A percentile compares a stretch with the other conserved stretches of the same genome.
phyloP scores from a whole-genome alignment of 1,140 invertebrate species.

The Agrypnia vestita region DNA sequence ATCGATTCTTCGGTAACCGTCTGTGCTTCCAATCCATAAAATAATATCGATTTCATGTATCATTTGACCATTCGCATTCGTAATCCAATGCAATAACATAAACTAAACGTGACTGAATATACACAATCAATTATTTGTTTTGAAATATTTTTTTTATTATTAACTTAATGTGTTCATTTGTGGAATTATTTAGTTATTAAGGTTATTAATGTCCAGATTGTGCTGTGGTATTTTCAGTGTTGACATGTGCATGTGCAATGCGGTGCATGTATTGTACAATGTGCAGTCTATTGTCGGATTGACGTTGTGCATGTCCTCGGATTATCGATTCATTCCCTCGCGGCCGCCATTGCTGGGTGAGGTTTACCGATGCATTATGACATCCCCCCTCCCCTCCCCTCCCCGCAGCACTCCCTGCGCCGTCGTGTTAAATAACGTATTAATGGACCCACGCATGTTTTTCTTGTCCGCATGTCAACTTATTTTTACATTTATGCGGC shows the following conservation, averaged over 20 bases:
- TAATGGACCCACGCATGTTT: slow-evolving; percentile 26
- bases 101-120: too few relatives aligned
- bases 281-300: slow-evolving; percentile 12
- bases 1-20: too few relatives aligned
- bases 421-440: slow-evolving; percentile 9
- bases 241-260: neutral
- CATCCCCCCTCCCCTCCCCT: neutral
- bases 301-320: slow-evolving; percentile 13
- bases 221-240: neutral
- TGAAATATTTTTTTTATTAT: too few relatives aligned
- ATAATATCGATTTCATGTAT: too few relatives aligned
- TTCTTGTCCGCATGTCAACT: slow-evolving; percentile 1
- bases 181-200: too few relatives aligned
- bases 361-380: slow-evolving; percentile 22
- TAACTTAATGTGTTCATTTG: too few relatives aligned
- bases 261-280: neutral
- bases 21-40: too few relatives aligned
- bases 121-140: too few relatives aligned
- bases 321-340: slow-evolving; percentile 1
- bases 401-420: neutral
- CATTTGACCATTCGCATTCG: too few relatives aligned
- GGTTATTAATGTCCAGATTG: neutral
- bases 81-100: too few relatives aligned
- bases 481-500: neutral
- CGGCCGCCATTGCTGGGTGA: neutral